Base-by-base conservation (phyloP, 1,140 invertebrate species). In the Rhopalosiphum maidis region DNA sequence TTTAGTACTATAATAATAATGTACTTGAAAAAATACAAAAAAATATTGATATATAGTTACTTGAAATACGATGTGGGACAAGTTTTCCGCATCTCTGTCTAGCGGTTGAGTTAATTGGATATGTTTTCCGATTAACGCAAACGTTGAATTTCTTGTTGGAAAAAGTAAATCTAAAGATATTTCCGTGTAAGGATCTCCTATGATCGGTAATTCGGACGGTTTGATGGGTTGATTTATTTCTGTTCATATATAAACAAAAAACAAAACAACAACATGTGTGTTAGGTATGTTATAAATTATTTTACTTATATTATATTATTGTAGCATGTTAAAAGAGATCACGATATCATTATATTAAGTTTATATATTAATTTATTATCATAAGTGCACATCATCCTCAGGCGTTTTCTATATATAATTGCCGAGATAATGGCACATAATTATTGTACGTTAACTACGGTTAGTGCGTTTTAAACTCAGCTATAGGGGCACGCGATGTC, bases 21-120 rank as follows among this genome's bases (percentile, higher is more conserved):
- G 41, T 41, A 41, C 41, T 8, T 48, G 25, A n/a, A 37, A n/a
- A n/a, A 25, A 9, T 51, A 43, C 54, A 43, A 37, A 43, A 82
- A 41, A 37, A 60, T n/a, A 55, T 89, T 48, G 51, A 22, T 46
- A 43, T 30, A 22, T 85, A 94, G 95, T 95, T 95, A 98, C 98
- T 96, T 98, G 97, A 95, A 98, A 98, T 6, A 98, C 97, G 95
- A 98, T 97, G 95, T 98, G 98, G 68, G 98, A 98, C 60, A 98
- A 96, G 95, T 98, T 98, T 94, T 98, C 97, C 90, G 96, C 96
- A 95, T 98, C 98, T 94, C 98, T 96, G 95, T 99, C 98, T 54
- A 99, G 95, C 0, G 98, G 98, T 94, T 97, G 95, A 68, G 98
- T 95, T 35, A 99, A 95, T 94, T 97, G 96, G 9, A 99, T 95